phyloP scores from a whole-genome alignment of 2,797 vertebrate genomes.

The Anguilla obscura region DNA sequence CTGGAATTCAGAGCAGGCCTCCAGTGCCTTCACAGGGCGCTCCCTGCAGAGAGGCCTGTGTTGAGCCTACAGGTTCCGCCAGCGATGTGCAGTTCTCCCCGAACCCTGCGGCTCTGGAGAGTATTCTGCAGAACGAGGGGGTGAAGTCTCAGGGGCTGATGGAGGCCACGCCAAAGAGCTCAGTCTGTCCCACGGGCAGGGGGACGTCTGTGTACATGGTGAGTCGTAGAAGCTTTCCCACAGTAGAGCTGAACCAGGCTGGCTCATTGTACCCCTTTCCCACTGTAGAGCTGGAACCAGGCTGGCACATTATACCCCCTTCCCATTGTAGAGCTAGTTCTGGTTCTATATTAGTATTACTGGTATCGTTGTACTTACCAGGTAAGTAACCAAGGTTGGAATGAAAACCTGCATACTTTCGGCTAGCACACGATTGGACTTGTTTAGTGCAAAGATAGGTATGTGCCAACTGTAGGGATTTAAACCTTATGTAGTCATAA shows the following conservation, averaged over 20 bases:
- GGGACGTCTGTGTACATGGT: constrained; percentile 52
- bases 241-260: background rate
- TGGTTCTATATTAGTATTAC: background rate
- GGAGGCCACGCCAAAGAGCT: constrained; percentile 39
- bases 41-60: background rate
- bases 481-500: background rate
- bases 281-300: background rate
- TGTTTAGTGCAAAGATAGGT: too few species aligned
- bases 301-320: background rate
- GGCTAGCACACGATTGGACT: too few species aligned
- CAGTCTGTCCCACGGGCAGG: constrained; percentile 37
- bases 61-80: background rate
- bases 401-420: too few species aligned
- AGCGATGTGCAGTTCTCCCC: constrained; percentile 55
- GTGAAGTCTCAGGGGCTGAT: constrained; percentile 44
- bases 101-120: constrained; percentile 57
- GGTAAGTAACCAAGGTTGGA: background rate
- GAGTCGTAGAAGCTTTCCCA: constrained; percentile 25
- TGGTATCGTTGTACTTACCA: background rate
- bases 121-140: constrained; percentile 66
- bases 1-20: background rate
- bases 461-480: too few species aligned
- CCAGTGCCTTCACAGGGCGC: background rate
- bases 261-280: background rate
- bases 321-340: background rate